These are phyloP conservation scores for Cassiopea andromeda DNA, from an alignment of 30 jellyfish, hydroid and myxozoan species.

Conservation along the genomic window DNA sequence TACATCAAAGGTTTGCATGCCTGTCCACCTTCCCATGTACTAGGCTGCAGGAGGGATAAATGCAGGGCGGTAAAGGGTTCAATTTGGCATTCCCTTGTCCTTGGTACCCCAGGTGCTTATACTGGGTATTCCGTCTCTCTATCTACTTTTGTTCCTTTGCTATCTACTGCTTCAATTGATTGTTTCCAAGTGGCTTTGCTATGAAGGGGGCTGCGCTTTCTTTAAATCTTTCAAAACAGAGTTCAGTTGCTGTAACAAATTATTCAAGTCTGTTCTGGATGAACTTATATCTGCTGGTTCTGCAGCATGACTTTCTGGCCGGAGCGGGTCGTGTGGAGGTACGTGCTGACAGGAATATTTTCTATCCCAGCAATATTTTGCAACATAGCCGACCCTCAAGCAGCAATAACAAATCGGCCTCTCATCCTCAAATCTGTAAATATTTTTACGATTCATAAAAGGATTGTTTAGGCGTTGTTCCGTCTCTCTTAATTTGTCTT, in stretches of 20 bases:
- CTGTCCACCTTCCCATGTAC: not conserved
- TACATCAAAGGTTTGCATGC: not conserved
- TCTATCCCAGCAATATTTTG: not conserved
- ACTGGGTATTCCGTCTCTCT: not conserved
- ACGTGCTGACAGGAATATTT: not conserved
- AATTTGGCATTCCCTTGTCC: not conserved
- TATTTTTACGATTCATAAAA: too few species aligned
- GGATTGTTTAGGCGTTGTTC: too few species aligned
- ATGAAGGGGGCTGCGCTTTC: not conserved
- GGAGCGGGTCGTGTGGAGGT: not conserved
- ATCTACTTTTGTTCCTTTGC: not conserved
- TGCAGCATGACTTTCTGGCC: not conserved
- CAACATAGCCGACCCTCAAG: too few species aligned
- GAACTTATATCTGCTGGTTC: not conserved
- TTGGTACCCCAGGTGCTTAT: not conserved
- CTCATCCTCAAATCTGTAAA: too few species aligned
- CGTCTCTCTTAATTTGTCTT: too few species aligned
- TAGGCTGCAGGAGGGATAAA: not conserved
- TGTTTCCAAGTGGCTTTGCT: not conserved
- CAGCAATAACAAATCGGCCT: too few species aligned
- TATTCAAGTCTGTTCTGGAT: not conserved
- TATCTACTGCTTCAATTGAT: not conserved
- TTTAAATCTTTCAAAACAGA: not conserved
- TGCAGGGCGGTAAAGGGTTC: not conserved
- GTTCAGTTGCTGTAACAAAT: not conserved